Percentiles rank a stretch among this genome's conserved stretches.
phyloP scores from a whole-genome alignment of 2,797 vertebrate species.

The Carcharodon carcharias region DNA sequence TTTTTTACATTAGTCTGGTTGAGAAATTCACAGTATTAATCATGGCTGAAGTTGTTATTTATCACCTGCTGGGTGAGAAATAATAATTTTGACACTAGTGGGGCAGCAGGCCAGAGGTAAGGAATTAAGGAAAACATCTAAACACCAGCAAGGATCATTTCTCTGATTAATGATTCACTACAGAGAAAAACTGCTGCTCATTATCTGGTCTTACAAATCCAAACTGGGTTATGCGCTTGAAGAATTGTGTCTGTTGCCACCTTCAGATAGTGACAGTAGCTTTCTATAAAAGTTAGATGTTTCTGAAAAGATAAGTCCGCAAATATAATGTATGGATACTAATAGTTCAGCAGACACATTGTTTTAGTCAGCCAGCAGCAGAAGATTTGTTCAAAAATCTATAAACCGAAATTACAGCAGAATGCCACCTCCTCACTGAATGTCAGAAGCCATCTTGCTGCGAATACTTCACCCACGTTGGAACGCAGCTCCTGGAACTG shows the following conservation, averaged over 20 bases:
- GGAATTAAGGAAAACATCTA: constrained; percentile 89
- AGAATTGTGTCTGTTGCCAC: constrained; percentile 38
- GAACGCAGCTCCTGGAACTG: constrained; percentile 95
- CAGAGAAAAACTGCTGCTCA: constrained; percentile 58
- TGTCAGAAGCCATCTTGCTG: constrained; percentile 96
- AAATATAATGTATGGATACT: constrained; percentile 35
- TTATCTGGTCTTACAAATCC: constrained; percentile 64
- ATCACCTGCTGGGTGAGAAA: constrained; percentile 78
- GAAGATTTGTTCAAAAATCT: constrained; percentile 56
- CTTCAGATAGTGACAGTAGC: constrained; percentile 5
- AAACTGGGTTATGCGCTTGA: constrained; percentile 52
- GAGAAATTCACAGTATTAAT: constrained; percentile 71
- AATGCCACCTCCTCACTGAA: constrained; percentile 71
- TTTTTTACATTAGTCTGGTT: constrained; percentile 63
- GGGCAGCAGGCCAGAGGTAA: constrained; percentile 76
- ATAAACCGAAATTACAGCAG: constrained; percentile 80
- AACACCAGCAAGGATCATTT: constrained; percentile 72
- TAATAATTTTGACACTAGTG: constrained; percentile 79
- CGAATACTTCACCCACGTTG: constrained; percentile 93
- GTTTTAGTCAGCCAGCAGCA: constrained; percentile 35
- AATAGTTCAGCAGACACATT: constrained; percentile 30
- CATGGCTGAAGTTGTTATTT: constrained; percentile 76
- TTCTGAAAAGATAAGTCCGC: constrained; percentile 34
- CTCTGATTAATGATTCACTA: constrained; percentile 80
- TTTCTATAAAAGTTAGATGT: constrained; percentile 26